Percentiles rank a stretch among this genome's conserved stretches.
phyloP scores from a whole-genome alignment of 2,888 invertebrate genomes.

The Nowickia ferox region DNA sequence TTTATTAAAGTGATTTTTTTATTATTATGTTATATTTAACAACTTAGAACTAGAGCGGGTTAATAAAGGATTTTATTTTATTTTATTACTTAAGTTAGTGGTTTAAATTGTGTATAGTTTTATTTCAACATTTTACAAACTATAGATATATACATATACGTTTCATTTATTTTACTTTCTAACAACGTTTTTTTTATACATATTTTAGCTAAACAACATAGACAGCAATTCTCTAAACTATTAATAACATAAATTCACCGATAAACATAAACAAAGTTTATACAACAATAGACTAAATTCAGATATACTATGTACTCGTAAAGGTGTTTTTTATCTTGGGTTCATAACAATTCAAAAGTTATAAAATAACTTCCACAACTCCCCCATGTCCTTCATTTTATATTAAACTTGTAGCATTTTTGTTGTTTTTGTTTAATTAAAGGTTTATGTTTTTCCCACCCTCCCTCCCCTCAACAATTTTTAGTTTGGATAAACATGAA shows the following conservation, averaged over 20 bases:
- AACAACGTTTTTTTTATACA: conserved; percentile 25
- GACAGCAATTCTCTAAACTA: conserved; percentile 23
- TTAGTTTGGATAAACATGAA: conserved; percentile 1
- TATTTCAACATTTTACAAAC: conserved; percentile 54
- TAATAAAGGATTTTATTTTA: conserved; percentile 29
- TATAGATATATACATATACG: conserved; percentile 59
- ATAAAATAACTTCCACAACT: neutral
- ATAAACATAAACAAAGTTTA: neutral
- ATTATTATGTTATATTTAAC: conserved; percentile 39
- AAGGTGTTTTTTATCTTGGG: neutral
- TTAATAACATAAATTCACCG: conserved; percentile 13
- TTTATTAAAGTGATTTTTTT: conserved; percentile 12
- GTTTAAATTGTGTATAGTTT: conserved; percentile 10
- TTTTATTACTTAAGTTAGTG: conserved; percentile 43
- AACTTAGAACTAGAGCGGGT: conserved; percentile 20
- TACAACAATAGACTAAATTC: neutral
- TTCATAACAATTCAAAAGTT: neutral
- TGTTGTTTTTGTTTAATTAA: neutral
- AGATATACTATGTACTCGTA: neutral
- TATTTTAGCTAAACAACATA: conserved; percentile 18
- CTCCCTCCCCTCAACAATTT: neutral
- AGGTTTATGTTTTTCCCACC: conserved; percentile 9
- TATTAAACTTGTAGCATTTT: neutral
- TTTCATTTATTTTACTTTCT: conserved; percentile 24
- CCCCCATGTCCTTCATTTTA: neutral